A percentile compares a stretch with the other conserved stretches of the same genome.
Conservation (phyloP, 2,888 invertebrate genomes). For the Deilephila porcellus region DNA sequence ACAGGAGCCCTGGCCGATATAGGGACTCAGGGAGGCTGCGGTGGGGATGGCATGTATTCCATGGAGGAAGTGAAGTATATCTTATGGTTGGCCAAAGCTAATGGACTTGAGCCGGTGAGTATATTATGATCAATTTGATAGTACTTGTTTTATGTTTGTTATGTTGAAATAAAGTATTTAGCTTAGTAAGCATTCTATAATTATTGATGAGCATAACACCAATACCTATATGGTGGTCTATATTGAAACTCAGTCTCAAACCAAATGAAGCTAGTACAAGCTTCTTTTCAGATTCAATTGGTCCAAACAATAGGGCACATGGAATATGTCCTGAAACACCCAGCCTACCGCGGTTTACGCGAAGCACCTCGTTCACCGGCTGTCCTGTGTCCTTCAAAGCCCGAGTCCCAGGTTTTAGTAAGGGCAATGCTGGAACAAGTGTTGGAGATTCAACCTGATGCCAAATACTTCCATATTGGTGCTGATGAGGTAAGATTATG, state of each 20-base stretch:
- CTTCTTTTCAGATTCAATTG: slow-evolving; percentile 84
- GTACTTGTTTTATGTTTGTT: too few species aligned
- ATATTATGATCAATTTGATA: background rate
- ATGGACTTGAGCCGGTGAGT: slow-evolving; percentile 87
- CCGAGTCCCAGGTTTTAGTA: slow-evolving; percentile 86
- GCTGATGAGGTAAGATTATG: slow-evolving; percentile 88
- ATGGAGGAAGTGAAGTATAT: slow-evolving; percentile 87
- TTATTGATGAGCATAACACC: too few species aligned
- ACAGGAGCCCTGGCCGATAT: slow-evolving; percentile 84
- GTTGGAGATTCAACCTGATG: slow-evolving; percentile 86
- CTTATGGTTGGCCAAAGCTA: slow-evolving; percentile 86
- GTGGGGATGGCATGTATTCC: slow-evolving; percentile 87
- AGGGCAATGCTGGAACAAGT: slow-evolving; percentile 89
- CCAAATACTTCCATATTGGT: slow-evolving; percentile 90
- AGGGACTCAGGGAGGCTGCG: slow-evolving; percentile 82
- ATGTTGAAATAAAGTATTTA: too few species aligned
- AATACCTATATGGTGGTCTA: too few species aligned
- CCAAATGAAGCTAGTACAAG: too few species aligned
- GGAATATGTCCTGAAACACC: slow-evolving; percentile 92
- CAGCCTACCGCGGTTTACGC: slow-evolving; percentile 86
- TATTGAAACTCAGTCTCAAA: too few species aligned
- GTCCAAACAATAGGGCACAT: slow-evolving; percentile 95
- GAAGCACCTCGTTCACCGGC: slow-evolving; percentile 87
- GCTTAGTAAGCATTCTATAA: too few species aligned
- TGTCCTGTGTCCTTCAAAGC: slow-evolving; percentile 90